Evolutionary conservation across 2,113 vertebrate species (phyloP), one percentile per base, ranked within the genome.

Genomic region (Corythornis cristatus): DNA sequence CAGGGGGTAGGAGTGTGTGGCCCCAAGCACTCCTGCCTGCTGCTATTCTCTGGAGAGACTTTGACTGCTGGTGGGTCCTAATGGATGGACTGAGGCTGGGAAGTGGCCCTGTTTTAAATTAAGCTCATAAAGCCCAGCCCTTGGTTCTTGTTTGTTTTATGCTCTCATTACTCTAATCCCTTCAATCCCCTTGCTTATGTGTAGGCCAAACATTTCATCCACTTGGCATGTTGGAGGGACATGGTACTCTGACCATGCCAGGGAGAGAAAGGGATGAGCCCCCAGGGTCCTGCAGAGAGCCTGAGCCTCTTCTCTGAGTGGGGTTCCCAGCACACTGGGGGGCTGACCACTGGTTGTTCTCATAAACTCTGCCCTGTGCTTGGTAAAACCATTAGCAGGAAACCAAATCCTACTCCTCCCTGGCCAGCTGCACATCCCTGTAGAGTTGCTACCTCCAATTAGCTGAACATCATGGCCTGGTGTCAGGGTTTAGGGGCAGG

Each of bases 131-230:
- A 91, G 22, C 56, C 20, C 20, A 71, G 68, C 53, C 40, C 50
- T 83, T 51, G 56, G 67, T 91, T 73, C 79, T 70, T 91, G 85
- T 91, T 91, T 93, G 65, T 91, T 87, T 93, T 96, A 64, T 93
- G 64, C 72, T 83, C 33, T 95, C 78, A 51, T 94, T 91, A 80
- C 25, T 94, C 50, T 80, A 94, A 91, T 86, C 72, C 88, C 56
- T 95, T 80, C 56, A 82, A 86, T 91, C 73, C 70, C 65, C 65
- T 84, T 90, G 76, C 43, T 90, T 88, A 74, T 56, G 11, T 5
- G 15, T 60, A 86, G 78, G 70, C 82, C 40, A 89, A 87, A 77
- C n/a, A 7, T 73, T 90, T 92, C 50, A 14, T 76, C 67, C 67
- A 65, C 28, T 85, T 70, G 62, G 40, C 73, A 50, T 70, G 46